Evolutionary conservation across 2,888 invertebrate species (phyloP).

Genomic region (Parnassius orleans): DNA sequence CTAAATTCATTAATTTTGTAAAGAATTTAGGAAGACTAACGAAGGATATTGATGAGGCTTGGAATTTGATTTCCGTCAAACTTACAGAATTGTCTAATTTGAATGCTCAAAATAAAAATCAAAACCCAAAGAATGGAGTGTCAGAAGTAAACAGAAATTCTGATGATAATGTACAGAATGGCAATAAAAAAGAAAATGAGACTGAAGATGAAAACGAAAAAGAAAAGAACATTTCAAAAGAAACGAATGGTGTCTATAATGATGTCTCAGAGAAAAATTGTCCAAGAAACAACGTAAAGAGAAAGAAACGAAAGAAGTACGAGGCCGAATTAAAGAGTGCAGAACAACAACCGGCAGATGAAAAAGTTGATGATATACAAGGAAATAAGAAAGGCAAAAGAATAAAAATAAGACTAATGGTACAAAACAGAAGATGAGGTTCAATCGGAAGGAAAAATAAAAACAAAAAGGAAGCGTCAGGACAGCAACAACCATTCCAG

Average conservation of each 20-base stretch:
- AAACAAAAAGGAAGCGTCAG: constrained; percentile 65
- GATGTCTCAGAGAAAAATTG: constrained; percentile 41
- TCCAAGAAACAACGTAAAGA: constrained; percentile 74
- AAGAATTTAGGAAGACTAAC: constrained; percentile 82
- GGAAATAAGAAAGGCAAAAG: constrained; percentile 61
- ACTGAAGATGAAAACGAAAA: constrained; percentile 30
- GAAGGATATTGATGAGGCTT: constrained; percentile 83
- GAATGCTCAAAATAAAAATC: constrained; percentile 42
- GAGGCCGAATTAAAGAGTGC: constrained; percentile 71
- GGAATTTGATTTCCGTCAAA: constrained; percentile 83
- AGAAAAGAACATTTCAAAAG: constrained; percentile 32
- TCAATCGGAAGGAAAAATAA: constrained; percentile 52
- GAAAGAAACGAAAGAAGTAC: constrained; percentile 71
- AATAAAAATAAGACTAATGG: constrained; percentile 61
- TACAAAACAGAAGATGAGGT: constrained; percentile 35
- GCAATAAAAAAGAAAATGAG: constrained; percentile 32
- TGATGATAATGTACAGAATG: constrained; percentile 35
- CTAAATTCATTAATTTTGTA: constrained; percentile 90
- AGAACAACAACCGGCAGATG: constrained; percentile 46
- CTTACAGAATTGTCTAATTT: constrained; percentile 68
- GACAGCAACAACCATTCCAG: constrained; percentile 56
- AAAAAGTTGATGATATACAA: constrained; percentile 37
- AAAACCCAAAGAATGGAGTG: constrained; percentile 47
- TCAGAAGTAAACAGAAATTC: constrained; percentile 35
- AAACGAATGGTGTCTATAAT: constrained; percentile 36